phyloP scores from a whole-genome alignment of 2,888 invertebrate species.

The Erebia aethiops region DNA sequence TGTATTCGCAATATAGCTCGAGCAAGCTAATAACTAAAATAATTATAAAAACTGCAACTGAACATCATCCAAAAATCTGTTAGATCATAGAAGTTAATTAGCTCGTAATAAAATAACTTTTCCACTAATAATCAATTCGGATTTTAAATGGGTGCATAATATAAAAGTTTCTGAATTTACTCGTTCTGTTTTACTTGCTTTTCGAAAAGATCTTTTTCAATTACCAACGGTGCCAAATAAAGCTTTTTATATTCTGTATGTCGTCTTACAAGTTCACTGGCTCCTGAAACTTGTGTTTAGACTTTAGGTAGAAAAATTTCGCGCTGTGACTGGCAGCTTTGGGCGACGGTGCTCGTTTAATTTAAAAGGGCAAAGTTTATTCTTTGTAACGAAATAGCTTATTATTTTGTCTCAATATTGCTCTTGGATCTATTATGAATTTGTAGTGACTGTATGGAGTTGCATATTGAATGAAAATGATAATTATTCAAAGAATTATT shows the following conservation, averaged over 20 bases:
- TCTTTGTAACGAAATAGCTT: conserved; percentile 6
- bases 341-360: not conserved
- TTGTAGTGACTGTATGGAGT: not conserved
- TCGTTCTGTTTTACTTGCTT: conserved; percentile 7
- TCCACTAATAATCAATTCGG: conserved; percentile 16
- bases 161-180: conserved; percentile 16
- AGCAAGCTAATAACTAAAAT: too few relatives aligned
- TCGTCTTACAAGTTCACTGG: conserved; percentile 23
- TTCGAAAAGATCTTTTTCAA: conserved; percentile 17
- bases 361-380: conserved; percentile 14
- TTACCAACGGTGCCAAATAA: conserved; percentile 24
- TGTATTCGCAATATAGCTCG: too few relatives aligned
- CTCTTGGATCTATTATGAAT: not conserved
- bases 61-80: too few relatives aligned
- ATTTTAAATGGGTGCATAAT: conserved; percentile 19
- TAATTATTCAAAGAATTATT: too few relatives aligned
- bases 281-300: conserved; percentile 1
- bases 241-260: conserved; percentile 25
- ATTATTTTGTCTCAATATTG: not conserved
- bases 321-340: conserved; percentile 13
- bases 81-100: conserved; percentile 10
- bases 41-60: too few relatives aligned
- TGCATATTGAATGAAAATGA: not conserved
- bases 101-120: conserved; percentile 10
- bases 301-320: conserved; percentile 7